phyloP scores from a whole-genome alignment of 1,140 invertebrate species.

The Drosophila nannoptera region DNA sequence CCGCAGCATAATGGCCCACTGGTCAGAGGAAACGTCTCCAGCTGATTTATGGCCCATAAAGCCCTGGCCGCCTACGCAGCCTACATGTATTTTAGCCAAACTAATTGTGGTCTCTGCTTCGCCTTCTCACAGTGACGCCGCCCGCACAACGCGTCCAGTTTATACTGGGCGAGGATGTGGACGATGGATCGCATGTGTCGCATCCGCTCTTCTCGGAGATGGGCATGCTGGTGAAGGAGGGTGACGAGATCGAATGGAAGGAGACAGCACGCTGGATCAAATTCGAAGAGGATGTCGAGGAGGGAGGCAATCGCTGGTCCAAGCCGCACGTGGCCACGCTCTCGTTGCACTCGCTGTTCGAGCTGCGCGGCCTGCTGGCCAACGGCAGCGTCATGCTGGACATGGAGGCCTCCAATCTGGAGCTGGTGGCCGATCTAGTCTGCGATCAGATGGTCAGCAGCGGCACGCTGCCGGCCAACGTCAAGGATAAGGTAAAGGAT shows the following conservation, averaged over 20 bases:
- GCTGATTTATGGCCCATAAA: slow-evolving; percentile 5
- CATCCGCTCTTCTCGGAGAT: slow-evolving; percentile 97
- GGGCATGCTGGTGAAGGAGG: slow-evolving; percentile 93
- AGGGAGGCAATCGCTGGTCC: slow-evolving; percentile 95
- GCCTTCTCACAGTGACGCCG: slow-evolving; percentile 84
- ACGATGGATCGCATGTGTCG: slow-evolving; percentile 89
- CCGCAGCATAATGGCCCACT: slow-evolving; percentile 20
- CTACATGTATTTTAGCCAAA: slow-evolving; percentile 18
- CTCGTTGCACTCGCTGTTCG: slow-evolving; percentile 93
- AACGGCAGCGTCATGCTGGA: slow-evolving; percentile 95
- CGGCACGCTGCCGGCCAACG: slow-evolving; percentile 86
- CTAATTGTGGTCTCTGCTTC: slow-evolving; percentile 19
- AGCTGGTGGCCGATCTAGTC: slow-evolving; percentile 93
- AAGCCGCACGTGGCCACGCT: slow-evolving; percentile 96
- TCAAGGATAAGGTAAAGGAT: slow-evolving; percentile 91
- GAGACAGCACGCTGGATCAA: slow-evolving; percentile 98
- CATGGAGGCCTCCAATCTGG: slow-evolving; percentile 90
- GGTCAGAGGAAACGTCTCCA: slow-evolving; percentile 9
- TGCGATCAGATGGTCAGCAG: slow-evolving; percentile 94
- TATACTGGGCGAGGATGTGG: slow-evolving; percentile 95
- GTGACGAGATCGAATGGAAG: slow-evolving; percentile 96
- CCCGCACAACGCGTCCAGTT: slow-evolving; percentile 96
- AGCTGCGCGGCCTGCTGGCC: slow-evolving; percentile 90
- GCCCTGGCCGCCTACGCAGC: slow-evolving; percentile 3
- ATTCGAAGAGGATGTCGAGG: slow-evolving; percentile 96